Evolutionary conservation across 2,113 vertebrate species (phyloP).

Genomic region (Craseonycteris thonglongyai): DNA sequence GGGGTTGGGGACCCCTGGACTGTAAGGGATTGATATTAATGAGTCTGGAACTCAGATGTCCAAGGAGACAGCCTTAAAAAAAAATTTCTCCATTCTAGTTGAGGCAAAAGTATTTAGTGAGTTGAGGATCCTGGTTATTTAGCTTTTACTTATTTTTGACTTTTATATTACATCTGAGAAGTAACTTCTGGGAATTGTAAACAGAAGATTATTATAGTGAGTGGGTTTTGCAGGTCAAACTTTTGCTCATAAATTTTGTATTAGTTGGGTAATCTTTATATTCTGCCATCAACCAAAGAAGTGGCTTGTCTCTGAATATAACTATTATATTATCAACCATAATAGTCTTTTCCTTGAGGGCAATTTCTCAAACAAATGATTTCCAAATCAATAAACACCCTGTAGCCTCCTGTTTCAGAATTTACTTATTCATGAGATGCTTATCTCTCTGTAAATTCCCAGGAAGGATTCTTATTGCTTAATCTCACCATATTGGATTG

Average conservation of each 20-base stretch:
- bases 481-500: conserved; percentile 77
- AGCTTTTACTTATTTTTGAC: conserved; percentile 20
- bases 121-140: not conserved
- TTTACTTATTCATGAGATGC: conserved; percentile 85
- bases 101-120: not conserved
- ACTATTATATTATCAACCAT: conserved; percentile 80
- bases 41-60: not conserved
- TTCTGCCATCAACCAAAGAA: conserved; percentile 71
- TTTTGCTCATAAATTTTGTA: conserved; percentile 32
- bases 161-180: not conserved
- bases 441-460: conserved; percentile 80
- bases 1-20: too few species aligned
- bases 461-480: conserved; percentile 76
- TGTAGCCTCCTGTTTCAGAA: conserved; percentile 68
- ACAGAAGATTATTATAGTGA: conserved; percentile 11
- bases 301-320: conserved; percentile 72
- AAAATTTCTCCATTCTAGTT: not conserved
- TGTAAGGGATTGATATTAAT: not conserved
- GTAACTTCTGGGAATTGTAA: conserved; percentile 10
- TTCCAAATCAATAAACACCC: conserved; percentile 82
- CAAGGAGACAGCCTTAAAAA: not conserved
- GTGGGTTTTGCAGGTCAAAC: conserved; percentile 1
- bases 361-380: conserved; percentile 80
- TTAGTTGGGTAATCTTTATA: conserved; percentile 61
- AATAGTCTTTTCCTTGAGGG: conserved; percentile 78